Conservation (phyloP, 2,113 vertebrate species). For the Myrmophylax atrothorax region DNA sequence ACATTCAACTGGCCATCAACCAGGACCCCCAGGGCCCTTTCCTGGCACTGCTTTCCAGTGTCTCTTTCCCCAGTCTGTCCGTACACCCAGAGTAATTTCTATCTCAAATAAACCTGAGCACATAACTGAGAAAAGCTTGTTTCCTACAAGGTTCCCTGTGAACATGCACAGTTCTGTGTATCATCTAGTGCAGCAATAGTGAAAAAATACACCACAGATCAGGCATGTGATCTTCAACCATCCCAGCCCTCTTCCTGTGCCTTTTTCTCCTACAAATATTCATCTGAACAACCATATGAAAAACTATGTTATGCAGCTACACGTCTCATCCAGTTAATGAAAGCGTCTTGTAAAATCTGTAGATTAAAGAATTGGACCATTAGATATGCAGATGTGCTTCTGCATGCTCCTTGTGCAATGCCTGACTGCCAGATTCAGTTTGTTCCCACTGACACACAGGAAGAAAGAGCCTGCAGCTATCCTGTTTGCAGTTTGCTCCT, state of each 20-base stretch:
- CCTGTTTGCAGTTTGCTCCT: not conserved
- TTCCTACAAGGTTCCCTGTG: not conserved
- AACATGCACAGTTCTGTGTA: not conserved
- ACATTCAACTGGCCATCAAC: accelerated
- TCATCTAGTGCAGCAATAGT: not conserved
- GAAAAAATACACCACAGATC: not conserved
- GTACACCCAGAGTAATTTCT: not conserved
- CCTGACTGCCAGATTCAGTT: not conserved
- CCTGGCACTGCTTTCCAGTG: not conserved
- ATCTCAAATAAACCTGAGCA: not conserved
- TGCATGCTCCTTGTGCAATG: not conserved
- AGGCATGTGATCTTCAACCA: not conserved
- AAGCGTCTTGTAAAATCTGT: not conserved
- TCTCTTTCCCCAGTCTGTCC: not conserved
- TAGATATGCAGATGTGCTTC: not conserved
- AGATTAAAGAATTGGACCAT: not conserved
- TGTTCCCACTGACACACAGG: not conserved
- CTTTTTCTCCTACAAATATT: not conserved
- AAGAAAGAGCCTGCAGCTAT: not conserved
- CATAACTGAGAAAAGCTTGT: not conserved
- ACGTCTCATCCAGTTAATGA: not conserved
- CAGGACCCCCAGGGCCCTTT: not conserved
- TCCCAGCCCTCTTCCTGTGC: not conserved
- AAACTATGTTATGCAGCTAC: not conserved
- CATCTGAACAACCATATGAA: not conserved